These are phyloP conservation scores for Dryococelus australis DNA, from an alignment of 2,888 invertebrate species.

Conservation along the genomic window DNA sequence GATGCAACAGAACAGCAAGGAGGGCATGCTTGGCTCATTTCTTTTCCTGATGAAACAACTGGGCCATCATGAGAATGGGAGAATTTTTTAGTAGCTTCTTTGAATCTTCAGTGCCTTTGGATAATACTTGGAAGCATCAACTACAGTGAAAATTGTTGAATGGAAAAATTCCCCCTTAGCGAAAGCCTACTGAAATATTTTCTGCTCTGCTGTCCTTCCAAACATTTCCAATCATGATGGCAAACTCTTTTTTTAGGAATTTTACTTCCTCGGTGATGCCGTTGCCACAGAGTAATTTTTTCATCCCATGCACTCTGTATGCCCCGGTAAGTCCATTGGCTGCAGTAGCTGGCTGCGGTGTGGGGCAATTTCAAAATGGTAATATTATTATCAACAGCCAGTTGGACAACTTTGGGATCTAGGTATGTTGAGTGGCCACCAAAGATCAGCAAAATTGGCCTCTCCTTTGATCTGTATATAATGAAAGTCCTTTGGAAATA, in stretches of 20 bases:
- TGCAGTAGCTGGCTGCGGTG: conserved; percentile 50
- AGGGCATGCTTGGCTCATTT: neutral
- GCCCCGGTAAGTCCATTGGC: conserved; percentile 49
- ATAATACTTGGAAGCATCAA: neutral
- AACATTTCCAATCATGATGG: neutral
- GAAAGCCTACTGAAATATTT: neutral
- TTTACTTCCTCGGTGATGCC: neutral
- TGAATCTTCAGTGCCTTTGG: neutral
- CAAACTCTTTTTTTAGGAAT: neutral
- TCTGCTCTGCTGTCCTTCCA: conserved; percentile 1
- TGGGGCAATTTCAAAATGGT: too few species aligned
- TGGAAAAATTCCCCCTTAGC: neutral
- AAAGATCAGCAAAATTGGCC: conserved; percentile 32
- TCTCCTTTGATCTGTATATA: conserved; percentile 45
- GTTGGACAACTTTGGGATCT: neutral
- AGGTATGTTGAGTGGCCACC: neutral
- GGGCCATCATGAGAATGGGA: neutral
- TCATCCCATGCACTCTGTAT: neutral
- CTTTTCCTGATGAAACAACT: neutral
- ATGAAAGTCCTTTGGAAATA: conserved; percentile 45
- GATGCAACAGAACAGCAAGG: neutral
- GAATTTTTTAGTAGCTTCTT: neutral
- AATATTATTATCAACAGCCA: conserved; percentile 40
- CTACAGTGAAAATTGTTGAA: neutral
- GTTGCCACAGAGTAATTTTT: neutral